These are phyloP conservation scores for Propithecus deckenii DNA, from an alignment of 2,797 vertebrate genomes.

Conservation along the genomic window DNA sequence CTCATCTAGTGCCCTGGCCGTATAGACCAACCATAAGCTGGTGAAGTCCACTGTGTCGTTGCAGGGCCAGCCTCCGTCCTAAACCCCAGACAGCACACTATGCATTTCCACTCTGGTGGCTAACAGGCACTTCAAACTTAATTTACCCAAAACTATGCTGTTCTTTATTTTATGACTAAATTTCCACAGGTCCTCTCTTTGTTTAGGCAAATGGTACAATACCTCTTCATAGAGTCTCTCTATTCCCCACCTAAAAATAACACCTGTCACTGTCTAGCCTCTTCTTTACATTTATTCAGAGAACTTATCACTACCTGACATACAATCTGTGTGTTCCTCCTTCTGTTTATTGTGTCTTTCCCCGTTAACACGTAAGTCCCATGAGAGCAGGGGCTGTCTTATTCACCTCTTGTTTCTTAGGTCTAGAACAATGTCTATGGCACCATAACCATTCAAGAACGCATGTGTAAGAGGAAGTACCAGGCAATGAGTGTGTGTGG, in stretches of 20 bases:
- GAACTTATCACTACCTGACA: neutral
- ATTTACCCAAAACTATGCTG: neutral
- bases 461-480: too few species aligned
- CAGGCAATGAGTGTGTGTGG: neutral
- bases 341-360: neutral
- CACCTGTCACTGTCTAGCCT: neutral
- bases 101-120: too few species aligned
- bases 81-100: neutral
- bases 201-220: neutral
- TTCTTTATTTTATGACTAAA: neutral
- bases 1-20: neutral
- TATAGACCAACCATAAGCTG: accelerated
- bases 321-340: accelerated
- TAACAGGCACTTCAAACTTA: neutral
- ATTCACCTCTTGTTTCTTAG: neutral
- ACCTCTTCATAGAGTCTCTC: neutral
- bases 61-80: neutral
- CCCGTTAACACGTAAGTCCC: neutral
- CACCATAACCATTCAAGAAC: neutral
- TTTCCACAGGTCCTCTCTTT: neutral
- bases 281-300: neutral
- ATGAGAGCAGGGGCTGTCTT: neutral
- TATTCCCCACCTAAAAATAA: neutral
- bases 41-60: too few species aligned
- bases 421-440: neutral